Conservation (phyloP, 2,797 vertebrate genomes). For the Pteropus rufus region DNA sequence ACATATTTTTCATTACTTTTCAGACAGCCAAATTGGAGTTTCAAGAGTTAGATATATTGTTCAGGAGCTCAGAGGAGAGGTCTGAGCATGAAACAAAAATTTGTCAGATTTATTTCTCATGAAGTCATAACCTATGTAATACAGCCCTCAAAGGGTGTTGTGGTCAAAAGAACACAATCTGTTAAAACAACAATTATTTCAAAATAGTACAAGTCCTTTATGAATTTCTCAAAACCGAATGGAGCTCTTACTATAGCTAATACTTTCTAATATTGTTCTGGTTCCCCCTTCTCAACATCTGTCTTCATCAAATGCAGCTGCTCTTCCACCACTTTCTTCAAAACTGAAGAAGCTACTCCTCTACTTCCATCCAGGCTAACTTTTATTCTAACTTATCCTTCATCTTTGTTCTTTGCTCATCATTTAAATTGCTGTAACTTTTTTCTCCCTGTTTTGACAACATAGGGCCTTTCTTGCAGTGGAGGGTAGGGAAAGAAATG, state of each 20-base stretch:
- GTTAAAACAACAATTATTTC: conserved; percentile 4
- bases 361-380: neutral
- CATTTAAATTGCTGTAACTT: neutral
- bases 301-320: neutral
- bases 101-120: conserved; percentile 17
- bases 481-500: neutral
- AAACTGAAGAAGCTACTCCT: neutral
- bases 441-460: neutral
- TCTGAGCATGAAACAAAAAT: neutral
- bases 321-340: neutral
- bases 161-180: neutral
- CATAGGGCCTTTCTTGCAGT: neutral
- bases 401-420: neutral
- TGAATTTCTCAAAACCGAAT: neutral
- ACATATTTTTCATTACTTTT: conserved; percentile 10
- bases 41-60: neutral
- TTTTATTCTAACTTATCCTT: neutral
- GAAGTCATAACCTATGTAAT: neutral
- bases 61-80: neutral
- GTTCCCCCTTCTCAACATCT: neutral
- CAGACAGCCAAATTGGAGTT: neutral
- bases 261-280: neutral
- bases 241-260: neutral
- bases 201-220: neutral
- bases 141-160: neutral